Evolutionary conservation across 2,888 invertebrate genomes (phyloP).

Genomic region (Watsonalla cultraria): DNA sequence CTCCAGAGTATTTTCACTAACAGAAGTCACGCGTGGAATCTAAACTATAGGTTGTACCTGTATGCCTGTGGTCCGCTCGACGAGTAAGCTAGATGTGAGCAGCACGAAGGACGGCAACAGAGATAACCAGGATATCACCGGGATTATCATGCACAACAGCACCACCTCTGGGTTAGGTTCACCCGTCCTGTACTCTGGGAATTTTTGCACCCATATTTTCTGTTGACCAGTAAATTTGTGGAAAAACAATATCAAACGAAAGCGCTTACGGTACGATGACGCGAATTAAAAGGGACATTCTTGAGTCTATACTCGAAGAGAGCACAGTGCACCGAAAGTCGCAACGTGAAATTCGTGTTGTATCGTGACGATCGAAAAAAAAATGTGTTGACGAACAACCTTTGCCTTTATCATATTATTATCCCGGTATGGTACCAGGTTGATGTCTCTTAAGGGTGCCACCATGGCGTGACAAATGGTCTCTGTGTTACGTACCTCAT

Average conservation of each 20-base stretch:
- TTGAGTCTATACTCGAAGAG: too few relatives aligned
- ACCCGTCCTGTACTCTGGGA: conserved; percentile 58
- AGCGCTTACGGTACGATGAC: too few relatives aligned
- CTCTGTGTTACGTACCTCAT: conserved; percentile 27
- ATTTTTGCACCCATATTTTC: conserved; percentile 69
- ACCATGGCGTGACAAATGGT: too few relatives aligned
- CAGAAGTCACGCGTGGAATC: too few relatives aligned
- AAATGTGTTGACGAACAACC: too few relatives aligned
- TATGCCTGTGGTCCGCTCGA: conserved; percentile 49
- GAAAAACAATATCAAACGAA: neutral
- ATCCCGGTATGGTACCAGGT: too few relatives aligned
- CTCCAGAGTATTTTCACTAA: too few relatives aligned
- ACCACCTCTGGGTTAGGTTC: neutral
- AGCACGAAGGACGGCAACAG: conserved; percentile 70
- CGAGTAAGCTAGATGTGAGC: conserved; percentile 39
- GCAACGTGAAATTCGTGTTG: too few relatives aligned
- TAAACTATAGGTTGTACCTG: conserved; percentile 21
- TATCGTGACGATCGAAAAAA: too few relatives aligned
- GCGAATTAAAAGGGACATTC: neutral
- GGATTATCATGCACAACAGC: conserved; percentile 11
- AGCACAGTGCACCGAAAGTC: too few relatives aligned
- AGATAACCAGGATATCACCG: conserved; percentile 32
- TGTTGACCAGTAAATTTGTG: conserved; percentile 20
- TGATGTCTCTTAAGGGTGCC: too few relatives aligned
- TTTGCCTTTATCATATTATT: too few relatives aligned